Percentiles rank a stretch among this genome's conserved stretches.
phyloP scores from a whole-genome alignment of 2,113 vertebrate genomes.

The Sander vitreus region DNA sequence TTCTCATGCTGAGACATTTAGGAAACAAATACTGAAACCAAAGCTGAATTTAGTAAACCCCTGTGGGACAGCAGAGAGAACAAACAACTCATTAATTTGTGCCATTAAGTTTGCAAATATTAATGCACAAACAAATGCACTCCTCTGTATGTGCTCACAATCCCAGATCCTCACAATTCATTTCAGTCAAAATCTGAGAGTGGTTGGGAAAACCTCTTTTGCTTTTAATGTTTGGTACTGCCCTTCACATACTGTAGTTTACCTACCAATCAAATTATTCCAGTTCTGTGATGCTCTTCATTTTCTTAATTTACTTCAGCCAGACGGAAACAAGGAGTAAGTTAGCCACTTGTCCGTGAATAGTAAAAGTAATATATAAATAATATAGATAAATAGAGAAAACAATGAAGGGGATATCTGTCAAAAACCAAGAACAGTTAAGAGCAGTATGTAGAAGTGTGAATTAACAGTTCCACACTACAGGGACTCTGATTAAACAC shows the following conservation, averaged over 20 bases:
- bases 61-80: background rate
- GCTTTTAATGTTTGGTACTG: background rate
- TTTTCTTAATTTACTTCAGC: fast-evolving
- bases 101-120: slow-evolving; percentile 26
- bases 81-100: slow-evolving; percentile 4
- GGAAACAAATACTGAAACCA: background rate
- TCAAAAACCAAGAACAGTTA: background rate
- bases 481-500: background rate
- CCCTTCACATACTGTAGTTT: background rate
- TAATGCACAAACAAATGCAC: background rate
- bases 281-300: background rate
- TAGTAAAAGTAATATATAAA: background rate
- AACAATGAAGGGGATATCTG: background rate
- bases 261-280: background rate
- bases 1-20: background rate
- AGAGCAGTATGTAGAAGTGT: background rate
- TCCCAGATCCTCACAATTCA: background rate
- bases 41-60: slow-evolving; percentile 13
- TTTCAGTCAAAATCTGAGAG: background rate
- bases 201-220: background rate
- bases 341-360: slow-evolving; percentile 5
- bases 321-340: background rate
- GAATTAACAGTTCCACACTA: background rate
- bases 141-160: slow-evolving; percentile 1
- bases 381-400: background rate